Evolutionary conservation across 2,797 vertebrate species (phyloP).

Genomic region (Helostoma temminkii): DNA sequence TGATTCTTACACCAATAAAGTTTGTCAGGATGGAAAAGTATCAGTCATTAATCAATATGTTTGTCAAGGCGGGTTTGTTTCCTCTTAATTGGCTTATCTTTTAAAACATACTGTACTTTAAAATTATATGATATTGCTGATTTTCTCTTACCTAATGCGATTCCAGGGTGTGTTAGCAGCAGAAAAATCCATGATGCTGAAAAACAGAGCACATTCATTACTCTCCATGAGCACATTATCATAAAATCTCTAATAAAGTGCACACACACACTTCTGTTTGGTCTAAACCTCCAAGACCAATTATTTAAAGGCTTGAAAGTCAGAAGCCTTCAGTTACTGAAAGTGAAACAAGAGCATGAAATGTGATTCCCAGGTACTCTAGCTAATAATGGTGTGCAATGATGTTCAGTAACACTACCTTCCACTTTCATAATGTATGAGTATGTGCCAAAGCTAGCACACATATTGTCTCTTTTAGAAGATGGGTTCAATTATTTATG

Average conservation of each 20-base stretch:
- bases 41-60: conserved; percentile 4
- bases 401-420: conserved; percentile 74
- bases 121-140: neutral
- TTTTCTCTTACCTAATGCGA: conserved; percentile 77
- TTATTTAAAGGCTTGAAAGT: conserved; percentile 67
- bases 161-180: conserved; percentile 49
- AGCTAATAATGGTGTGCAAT: conserved; percentile 62
- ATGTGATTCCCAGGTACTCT: conserved; percentile 71
- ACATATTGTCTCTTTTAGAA: conserved; percentile 48
- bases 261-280: conserved; percentile 12
- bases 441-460: conserved; percentile 50
- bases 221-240: conserved; percentile 56
- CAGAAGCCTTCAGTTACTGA: conserved; percentile 72
- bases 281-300: conserved; percentile 35
- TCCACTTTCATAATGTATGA: conserved; percentile 77
- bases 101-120: neutral
- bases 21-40: conserved; percentile 2
- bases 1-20: conserved; percentile 38
- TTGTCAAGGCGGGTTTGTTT: no score
- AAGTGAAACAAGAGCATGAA: conserved; percentile 83
- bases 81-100: neutral
- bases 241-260: conserved; percentile 8
- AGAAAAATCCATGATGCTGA: conserved; percentile 52
- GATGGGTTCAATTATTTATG: conserved; percentile 60
- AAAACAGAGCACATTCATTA: conserved; percentile 57